Evolutionary conservation across 2,113 vertebrate species (phyloP).

Genomic region (Pachyramphus minor): DNA sequence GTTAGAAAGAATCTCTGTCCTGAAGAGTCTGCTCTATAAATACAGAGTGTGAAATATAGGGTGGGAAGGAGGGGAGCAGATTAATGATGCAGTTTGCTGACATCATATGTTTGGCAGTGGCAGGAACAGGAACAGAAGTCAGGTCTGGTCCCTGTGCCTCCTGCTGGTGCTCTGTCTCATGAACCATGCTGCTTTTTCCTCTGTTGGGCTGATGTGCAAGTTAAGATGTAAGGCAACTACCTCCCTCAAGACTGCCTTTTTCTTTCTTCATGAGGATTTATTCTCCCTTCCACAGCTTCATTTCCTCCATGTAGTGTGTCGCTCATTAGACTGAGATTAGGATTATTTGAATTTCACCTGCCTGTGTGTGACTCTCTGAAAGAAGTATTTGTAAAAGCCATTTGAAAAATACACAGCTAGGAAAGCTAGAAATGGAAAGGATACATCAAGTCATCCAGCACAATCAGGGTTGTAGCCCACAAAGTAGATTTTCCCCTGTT

Average conservation of each 20-base stretch:
- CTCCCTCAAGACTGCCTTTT: background rate
- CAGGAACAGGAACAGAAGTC: background rate
- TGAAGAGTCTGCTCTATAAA: background rate
- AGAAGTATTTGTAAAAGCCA: background rate
- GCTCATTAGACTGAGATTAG: background rate
- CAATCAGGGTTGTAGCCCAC: background rate
- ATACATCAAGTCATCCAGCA: background rate
- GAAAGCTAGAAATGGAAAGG: background rate
- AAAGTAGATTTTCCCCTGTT: background rate
- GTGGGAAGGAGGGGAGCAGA: background rate
- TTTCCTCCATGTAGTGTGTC: background rate
- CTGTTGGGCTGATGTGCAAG: background rate
- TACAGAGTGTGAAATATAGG: background rate
- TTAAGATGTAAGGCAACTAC: background rate
- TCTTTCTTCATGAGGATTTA: background rate
- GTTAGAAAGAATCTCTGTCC: background rate
- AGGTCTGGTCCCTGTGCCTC: background rate
- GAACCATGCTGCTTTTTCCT: background rate
- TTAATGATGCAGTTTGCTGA: background rate
- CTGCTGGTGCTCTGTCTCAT: accelerated
- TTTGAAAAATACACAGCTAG: background rate
- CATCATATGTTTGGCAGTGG: background rate
- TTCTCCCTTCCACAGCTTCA: background rate
- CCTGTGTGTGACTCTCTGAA: background rate
- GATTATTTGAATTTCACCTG: background rate